Base-by-base conservation (phyloP, 2,888 invertebrate species). In the Agonopterix arenella region DNA sequence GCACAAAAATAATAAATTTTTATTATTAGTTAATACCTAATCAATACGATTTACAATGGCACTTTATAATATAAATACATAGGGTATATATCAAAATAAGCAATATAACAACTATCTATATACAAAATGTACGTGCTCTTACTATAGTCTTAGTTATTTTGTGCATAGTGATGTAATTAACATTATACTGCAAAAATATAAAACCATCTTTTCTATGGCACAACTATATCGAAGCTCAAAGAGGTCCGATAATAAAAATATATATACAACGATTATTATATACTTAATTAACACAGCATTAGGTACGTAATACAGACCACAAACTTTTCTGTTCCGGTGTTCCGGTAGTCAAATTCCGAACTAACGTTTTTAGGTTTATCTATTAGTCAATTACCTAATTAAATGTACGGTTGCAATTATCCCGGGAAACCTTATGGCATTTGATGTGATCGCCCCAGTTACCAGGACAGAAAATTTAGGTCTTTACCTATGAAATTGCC, bases 31-130 rank as follows among this genome's bases (percentile, higher is more conserved):
- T 51, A 46, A 44, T 49, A n/a, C n/a, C n/a, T n/a, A 49, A 45
- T 8, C 28, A 28, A 38, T 48, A 11, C 8, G 11, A 54, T 61
- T 64, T 57, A 67, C 63, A 69, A 85, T 85, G 86, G 85, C 86
- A 88, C 86, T 80, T 79, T 74, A 80, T 80, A 74, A 76, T 74
- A 80, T 80, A 74, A 76, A 80, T 74, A 79, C 58, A 69, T 73
- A 80, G 70, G 5, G 28, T 28, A 28, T 28, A 28, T 28, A 28
- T 28, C 73, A 80, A 77, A 79, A 77, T 73, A 80, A 79, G 70
- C 70, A 65, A 61, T 57, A 67, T 41, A 43, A 13, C 36, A 47
- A n/a, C 10, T 43, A 11, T 43, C 54, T 68, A 64, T 70, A 60
- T 68, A 67, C 64, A 69, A 42, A 58, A 58, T 54, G 61, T 58